A percentile compares a stretch with the other conserved stretches of the same genome.
Evolutionary conservation across 2,113 vertebrate genomes (phyloP).

Genomic region (Odontophorus gujanensis): DNA sequence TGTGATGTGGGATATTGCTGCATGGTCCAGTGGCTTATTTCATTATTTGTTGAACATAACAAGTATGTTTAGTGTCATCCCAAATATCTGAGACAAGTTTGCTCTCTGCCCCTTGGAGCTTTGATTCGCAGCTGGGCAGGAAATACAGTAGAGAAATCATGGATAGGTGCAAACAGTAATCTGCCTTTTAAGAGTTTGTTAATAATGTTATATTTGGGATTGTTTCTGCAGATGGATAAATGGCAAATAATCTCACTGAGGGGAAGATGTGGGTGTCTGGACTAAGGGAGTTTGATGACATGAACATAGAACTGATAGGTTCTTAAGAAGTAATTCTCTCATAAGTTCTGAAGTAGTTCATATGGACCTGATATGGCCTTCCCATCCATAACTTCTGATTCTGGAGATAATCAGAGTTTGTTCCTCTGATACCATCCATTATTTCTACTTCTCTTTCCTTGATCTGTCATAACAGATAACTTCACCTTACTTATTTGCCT

Average conservation of each 20-base stretch:
- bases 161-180: neutral
- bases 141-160: neutral
- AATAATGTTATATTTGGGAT: neutral
- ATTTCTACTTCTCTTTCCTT: neutral
- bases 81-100: neutral
- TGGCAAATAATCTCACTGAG: neutral
- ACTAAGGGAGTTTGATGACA: neutral
- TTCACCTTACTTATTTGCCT: neutral
- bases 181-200: neutral
- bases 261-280: neutral
- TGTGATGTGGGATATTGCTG: neutral
- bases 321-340: neutral
- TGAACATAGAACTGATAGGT: neutral
- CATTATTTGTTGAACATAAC: neutral
- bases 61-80: neutral
- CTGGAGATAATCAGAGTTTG: neutral
- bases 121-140: neutral
- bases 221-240: conserved; percentile 1
- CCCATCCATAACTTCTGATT: neutral
- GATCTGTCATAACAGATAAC: neutral
- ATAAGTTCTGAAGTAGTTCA: neutral
- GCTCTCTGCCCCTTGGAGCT: neutral
- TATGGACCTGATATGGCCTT: neutral
- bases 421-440: neutral
- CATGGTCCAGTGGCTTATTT: neutral